Percentiles rank a stretch among this genome's conserved stretches.
Conservation (phyloP, 2,888 invertebrate species). For the Schizotus pectinicornis region DNA sequence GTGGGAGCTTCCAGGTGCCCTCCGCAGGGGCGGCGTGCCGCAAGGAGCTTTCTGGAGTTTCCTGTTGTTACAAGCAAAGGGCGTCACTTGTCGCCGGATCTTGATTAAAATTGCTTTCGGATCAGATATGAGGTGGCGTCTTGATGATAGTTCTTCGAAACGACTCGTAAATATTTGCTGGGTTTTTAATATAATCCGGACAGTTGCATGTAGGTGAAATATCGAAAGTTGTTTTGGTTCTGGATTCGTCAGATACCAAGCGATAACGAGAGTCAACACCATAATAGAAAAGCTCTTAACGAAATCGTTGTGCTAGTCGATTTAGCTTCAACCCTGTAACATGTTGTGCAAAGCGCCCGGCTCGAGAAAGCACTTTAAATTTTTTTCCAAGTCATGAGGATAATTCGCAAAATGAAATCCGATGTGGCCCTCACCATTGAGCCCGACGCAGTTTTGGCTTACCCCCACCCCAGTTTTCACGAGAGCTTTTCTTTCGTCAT, state of each 20-base stretch:
- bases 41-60: not conserved
- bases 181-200: conserved; percentile 15
- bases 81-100: not conserved
- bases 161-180: conserved; percentile 16
- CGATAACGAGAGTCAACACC: conserved; percentile 19
- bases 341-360: not conserved
- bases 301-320: conserved; percentile 2
- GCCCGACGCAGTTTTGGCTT: conserved; percentile 20
- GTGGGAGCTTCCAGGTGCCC: conserved; percentile 11
- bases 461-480: conserved; percentile 37
- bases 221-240: conserved; percentile 11
- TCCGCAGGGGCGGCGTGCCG: conserved; percentile 1
- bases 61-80: not conserved
- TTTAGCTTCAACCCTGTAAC: not conserved
- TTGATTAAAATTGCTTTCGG: not conserved
- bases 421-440: conserved; percentile 38
- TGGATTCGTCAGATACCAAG: conserved; percentile 14
- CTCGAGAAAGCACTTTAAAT: not conserved
- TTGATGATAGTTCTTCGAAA: not conserved
- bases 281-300: conserved; percentile 5
- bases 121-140: too few species aligned
- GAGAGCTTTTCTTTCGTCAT: conserved; percentile 45
- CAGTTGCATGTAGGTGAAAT: not conserved
- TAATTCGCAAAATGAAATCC: conserved; percentile 36
- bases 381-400: conserved; percentile 23